Evolutionary conservation across 2,797 vertebrate species (phyloP).

Genomic region (Amblyraja radiata): DNA sequence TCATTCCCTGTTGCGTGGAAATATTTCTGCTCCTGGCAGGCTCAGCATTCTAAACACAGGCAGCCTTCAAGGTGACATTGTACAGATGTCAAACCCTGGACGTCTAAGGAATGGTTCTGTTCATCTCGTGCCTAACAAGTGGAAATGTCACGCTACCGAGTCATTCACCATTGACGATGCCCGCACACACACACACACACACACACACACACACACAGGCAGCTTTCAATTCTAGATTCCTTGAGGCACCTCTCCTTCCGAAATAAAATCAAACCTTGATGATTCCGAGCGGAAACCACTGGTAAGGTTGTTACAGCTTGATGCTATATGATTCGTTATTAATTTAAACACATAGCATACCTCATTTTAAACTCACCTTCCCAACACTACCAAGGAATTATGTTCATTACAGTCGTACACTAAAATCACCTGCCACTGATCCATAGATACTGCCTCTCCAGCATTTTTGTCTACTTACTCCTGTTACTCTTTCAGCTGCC

Average conservation of each 20-base stretch:
- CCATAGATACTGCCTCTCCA: too few species aligned
- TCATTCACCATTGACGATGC: not conserved
- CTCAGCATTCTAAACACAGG: not conserved
- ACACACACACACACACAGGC: not conserved
- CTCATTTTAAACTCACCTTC: not conserved
- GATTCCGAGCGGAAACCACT: not conserved
- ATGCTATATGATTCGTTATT: conserved; percentile 11
- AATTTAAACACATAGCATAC: not conserved
- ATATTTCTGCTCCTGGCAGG: not conserved
- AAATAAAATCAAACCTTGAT: not conserved
- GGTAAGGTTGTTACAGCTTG: not conserved
- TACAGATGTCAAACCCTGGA: not conserved
- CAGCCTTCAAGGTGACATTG: not conserved
- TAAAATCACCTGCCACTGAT: not conserved
- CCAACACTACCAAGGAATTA: not conserved
- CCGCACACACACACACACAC: not conserved
- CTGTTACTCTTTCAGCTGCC: not conserved
- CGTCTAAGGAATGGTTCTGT: not conserved
- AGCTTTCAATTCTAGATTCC: not conserved
- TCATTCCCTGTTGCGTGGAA: not conserved
- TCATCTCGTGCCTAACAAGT: not conserved
- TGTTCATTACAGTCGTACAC: not conserved
- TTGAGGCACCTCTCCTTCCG: not conserved
- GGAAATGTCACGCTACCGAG: not conserved
- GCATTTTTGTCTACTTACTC: not conserved